Percentiles rank a stretch among this genome's conserved stretches.
These are phyloP conservation scores for Euwallacea fornicatus DNA, from an alignment of 1,140 invertebrate genomes.

Conservation along the genomic window DNA sequence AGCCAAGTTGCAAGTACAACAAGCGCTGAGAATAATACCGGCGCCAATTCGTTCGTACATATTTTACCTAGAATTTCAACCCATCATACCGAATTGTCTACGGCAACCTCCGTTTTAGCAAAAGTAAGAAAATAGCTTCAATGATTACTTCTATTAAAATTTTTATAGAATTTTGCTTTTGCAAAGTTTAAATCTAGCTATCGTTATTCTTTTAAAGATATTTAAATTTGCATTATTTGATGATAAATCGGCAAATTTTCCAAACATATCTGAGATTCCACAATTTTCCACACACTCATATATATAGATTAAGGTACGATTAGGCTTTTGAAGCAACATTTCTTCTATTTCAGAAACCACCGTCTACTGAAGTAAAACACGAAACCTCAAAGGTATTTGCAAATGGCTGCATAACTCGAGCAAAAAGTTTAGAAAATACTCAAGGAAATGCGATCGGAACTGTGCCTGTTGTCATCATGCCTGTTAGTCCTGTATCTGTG, in stretches of 20 bases:
- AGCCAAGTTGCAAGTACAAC: slow-evolving; percentile 31
- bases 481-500: slow-evolving; percentile 43
- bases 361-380: too few relatives aligned
- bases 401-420: slow-evolving; percentile 36
- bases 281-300: too few relatives aligned
- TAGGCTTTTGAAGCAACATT: too few relatives aligned
- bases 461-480: slow-evolving; percentile 40
- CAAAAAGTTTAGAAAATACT: slow-evolving; percentile 35
- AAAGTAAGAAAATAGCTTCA: slow-evolving; percentile 22
- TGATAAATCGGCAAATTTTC: too few relatives aligned
- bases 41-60: slow-evolving; percentile 31
- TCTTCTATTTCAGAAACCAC: too few relatives aligned
- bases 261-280: too few relatives aligned
- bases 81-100: slow-evolving; percentile 25
- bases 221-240: too few relatives aligned
- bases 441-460: slow-evolving; percentile 35
- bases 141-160: neutral
- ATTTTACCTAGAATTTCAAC: slow-evolving; percentile 28
- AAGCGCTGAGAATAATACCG: slow-evolving; percentile 22
- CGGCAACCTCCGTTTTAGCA: slow-evolving; percentile 35
- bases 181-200: too few relatives aligned
- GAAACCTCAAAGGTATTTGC: neutral
- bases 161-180: too few relatives aligned
- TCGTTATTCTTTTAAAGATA: too few relatives aligned
- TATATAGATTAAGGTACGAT: too few relatives aligned